phyloP scores from a whole-genome alignment of 53 echinoderm and acorn worm species.

The Crossaster papposus region DNA sequence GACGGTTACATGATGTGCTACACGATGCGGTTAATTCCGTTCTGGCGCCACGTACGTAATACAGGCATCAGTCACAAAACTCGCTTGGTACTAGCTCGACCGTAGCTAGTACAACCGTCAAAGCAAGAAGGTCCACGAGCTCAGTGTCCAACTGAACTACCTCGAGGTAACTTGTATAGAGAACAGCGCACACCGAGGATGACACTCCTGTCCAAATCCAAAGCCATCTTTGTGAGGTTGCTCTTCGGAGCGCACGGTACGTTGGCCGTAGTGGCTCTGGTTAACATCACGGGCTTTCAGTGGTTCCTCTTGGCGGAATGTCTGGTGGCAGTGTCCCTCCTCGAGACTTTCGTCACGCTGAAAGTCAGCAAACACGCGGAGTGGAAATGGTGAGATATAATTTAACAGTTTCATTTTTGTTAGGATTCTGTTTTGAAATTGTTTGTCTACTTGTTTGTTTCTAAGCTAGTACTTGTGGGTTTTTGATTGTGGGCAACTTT shows the following conservation, averaged over 20 bases:
- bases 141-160: neutral
- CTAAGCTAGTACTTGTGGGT: too few relatives aligned
- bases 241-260: constrained; percentile 60
- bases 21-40: constrained; percentile 19
- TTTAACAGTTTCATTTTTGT: neutral
- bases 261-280: constrained; percentile 52
- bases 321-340: constrained; percentile 40
- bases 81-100: too few relatives aligned
- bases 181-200: neutral
- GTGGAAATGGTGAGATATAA: constrained; percentile 83
- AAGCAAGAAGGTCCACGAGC: neutral
- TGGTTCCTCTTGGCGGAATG: constrained; percentile 58
- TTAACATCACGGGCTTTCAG: constrained; percentile 46
- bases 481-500: too few relatives aligned
- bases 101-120: too few relatives aligned
- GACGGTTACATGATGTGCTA: neutral
- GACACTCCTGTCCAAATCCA: constrained; percentile 44
- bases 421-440: neutral
- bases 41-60: neutral
- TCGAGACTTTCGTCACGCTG: constrained; percentile 73
- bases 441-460: neutral
- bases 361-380: constrained; percentile 73
- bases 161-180: too few relatives aligned
- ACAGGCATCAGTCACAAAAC: neutral
- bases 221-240: constrained; percentile 61